Percentiles rank a stretch among this genome's conserved stretches.
Evolutionary conservation across 2,888 invertebrate genomes (phyloP).

Genomic region (Achlya flavicornis): DNA sequence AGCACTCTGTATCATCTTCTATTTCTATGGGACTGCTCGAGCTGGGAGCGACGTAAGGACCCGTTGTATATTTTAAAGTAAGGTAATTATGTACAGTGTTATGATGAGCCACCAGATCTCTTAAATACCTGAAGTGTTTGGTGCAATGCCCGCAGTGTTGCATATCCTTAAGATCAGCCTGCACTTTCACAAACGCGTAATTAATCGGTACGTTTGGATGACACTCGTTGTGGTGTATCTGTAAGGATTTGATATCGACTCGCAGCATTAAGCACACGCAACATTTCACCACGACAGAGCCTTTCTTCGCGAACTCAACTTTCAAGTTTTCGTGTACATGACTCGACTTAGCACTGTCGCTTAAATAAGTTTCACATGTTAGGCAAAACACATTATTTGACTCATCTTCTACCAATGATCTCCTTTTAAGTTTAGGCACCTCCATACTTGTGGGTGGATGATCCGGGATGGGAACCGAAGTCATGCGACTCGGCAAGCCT

Average conservation of each 20-base stretch:
- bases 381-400: slow-evolving; percentile 51
- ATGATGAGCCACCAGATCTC: slow-evolving; percentile 54
- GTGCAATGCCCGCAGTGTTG: slow-evolving; percentile 49
- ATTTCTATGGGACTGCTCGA: slow-evolving; percentile 3
- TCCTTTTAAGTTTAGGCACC: slow-evolving; percentile 14
- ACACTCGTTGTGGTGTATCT: slow-evolving; percentile 58
- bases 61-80: slow-evolving; percentile 37
- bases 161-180: slow-evolving; percentile 39
- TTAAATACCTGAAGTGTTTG: slow-evolving; percentile 44
- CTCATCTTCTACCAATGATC: slow-evolving; percentile 21
- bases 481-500: slow-evolving; percentile 26
- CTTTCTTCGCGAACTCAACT: slow-evolving; percentile 56
- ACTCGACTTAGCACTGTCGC: slow-evolving; percentile 28
- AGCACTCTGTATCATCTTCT: slow-evolving; percentile 23
- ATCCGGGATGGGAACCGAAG: slow-evolving; percentile 36
- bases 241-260: slow-evolving; percentile 46
- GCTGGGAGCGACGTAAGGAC: slow-evolving; percentile 18
- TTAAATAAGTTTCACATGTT: slow-evolving; percentile 54
- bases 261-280: slow-evolving; percentile 65
- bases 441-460: slow-evolving; percentile 26
- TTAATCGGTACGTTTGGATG: slow-evolving; percentile 50
- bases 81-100: slow-evolving; percentile 40
- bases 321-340: slow-evolving; percentile 53
- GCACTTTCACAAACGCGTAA: slow-evolving; percentile 55
- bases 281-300: slow-evolving; percentile 73